Evolutionary conservation across 2,888 invertebrate genomes (phyloP).

Genomic region (Poecilobothrus nobilitatus): DNA sequence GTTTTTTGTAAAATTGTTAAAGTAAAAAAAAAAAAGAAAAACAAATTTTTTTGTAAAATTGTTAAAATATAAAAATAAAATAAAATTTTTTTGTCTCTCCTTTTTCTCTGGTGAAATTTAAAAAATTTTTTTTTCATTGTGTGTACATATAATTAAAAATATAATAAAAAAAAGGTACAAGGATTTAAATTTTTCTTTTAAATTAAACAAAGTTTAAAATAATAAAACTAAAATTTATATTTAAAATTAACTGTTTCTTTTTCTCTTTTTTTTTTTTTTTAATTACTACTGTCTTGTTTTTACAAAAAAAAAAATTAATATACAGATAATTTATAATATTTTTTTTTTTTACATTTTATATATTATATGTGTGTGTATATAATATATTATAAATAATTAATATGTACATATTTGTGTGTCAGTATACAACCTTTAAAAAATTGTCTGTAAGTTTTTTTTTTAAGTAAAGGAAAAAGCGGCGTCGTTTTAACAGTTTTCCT

Average conservation of each 20-base stretch:
- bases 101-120: background rate
- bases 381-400: too few relatives aligned
- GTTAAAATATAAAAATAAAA: background rate
- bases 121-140: background rate
- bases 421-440: background rate
- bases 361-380: background rate
- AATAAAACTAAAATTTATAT: too few relatives aligned
- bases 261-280: too few relatives aligned
- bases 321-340: too few relatives aligned
- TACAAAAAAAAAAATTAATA: too few relatives aligned
- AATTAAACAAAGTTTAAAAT: too few relatives aligned
- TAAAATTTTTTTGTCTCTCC: background rate
- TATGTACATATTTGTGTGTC: background rate
- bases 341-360: background rate
- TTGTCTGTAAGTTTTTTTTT: background rate
- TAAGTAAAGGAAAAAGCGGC: background rate
- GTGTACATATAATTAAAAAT: background rate
- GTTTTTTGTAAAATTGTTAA: background rate
- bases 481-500: background rate
- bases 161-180: too few relatives aligned
- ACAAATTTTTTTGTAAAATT: background rate
- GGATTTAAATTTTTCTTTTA: too few relatives aligned
- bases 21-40: background rate
- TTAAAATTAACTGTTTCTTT: too few relatives aligned
- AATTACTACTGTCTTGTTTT: too few relatives aligned